A percentile compares a stretch with the other conserved stretches of the same genome.
Evolutionary conservation across 2,113 vertebrate genomes (phyloP).

Genomic region (Mastomys coucha): DNA sequence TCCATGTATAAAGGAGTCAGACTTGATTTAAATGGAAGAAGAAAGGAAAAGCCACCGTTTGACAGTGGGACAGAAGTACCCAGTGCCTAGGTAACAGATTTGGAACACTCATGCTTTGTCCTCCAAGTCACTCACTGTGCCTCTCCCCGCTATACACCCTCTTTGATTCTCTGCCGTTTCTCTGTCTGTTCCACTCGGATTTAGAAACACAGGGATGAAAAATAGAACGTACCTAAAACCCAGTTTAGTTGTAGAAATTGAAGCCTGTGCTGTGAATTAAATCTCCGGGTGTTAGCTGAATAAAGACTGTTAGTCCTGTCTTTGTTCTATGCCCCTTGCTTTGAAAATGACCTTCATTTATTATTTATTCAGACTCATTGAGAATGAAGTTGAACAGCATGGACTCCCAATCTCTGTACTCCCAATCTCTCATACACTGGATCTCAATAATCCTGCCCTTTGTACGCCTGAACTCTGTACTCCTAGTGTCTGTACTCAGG

Average conservation of each 20-base stretch:
- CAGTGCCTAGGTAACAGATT: not conserved
- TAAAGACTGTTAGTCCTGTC: not conserved
- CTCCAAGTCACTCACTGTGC: not conserved
- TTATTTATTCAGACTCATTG: conserved; percentile 36
- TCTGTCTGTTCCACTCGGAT: conserved; percentile 12
- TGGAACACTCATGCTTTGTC: conserved; percentile 36
- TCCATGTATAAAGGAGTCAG: conserved; percentile 44
- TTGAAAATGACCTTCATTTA: conserved; percentile 58
- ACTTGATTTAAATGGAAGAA: conserved; percentile 1
- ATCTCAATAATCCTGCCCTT: not conserved
- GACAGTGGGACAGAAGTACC: not conserved
- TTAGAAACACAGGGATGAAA: conserved; percentile 32
- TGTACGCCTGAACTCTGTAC: not conserved
- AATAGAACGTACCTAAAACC: conserved; percentile 29
- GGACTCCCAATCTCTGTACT: not conserved
- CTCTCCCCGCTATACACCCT: not conserved
- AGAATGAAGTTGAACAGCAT: not conserved
- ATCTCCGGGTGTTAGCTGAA: conserved; percentile 32
- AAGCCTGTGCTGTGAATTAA: conserved; percentile 24
- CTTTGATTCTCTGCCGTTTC: not conserved
- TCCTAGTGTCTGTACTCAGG: not conserved
- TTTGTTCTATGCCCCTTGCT: conserved; percentile 17
- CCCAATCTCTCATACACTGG: not conserved
- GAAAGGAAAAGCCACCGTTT: conserved; percentile 28
- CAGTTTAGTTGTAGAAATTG: not conserved